Evolutionary conservation across 2,797 vertebrate species (phyloP).

Genomic region (Coluber constrictor): DNA sequence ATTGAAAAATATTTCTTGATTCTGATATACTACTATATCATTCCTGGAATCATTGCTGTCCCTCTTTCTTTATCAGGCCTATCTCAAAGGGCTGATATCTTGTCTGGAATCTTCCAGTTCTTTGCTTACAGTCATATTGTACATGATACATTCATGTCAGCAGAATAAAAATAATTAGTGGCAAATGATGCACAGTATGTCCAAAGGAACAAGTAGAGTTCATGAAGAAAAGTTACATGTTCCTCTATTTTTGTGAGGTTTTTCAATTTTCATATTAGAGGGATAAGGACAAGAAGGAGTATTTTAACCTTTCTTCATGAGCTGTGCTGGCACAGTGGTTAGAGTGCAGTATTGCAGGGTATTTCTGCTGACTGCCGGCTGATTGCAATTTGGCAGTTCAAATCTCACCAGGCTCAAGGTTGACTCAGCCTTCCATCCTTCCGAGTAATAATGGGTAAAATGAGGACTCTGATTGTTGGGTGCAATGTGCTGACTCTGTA

Average conservation of each 20-base stretch:
- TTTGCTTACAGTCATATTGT: not conserved
- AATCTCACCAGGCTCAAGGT: too few relatives aligned
- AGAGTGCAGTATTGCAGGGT: too few relatives aligned
- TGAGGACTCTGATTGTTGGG: too few relatives aligned
- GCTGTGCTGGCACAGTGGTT: too few relatives aligned
- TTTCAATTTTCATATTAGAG: not conserved
- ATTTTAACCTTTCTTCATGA: not conserved
- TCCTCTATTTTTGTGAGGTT: not conserved
- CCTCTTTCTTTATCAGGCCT: not conserved
- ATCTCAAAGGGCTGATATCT: not conserved
- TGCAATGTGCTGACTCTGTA: too few relatives aligned
- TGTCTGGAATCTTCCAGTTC: not conserved
- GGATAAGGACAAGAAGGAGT: not conserved
- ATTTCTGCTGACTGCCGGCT: too few relatives aligned
- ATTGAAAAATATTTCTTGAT: not conserved
- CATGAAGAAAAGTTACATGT: not conserved
- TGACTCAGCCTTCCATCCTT: too few relatives aligned
- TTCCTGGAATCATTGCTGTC: not conserved
- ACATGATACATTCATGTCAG: not conserved
- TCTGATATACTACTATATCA: not conserved
- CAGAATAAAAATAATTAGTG: not conserved
- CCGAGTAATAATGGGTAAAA: too few relatives aligned
- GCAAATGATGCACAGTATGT: not conserved
- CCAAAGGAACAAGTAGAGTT: not conserved
- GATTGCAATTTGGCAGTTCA: too few relatives aligned